phyloP scores from a whole-genome alignment of 2,888 invertebrate species.

The Pseudococcus jackbeardsleyi region DNA sequence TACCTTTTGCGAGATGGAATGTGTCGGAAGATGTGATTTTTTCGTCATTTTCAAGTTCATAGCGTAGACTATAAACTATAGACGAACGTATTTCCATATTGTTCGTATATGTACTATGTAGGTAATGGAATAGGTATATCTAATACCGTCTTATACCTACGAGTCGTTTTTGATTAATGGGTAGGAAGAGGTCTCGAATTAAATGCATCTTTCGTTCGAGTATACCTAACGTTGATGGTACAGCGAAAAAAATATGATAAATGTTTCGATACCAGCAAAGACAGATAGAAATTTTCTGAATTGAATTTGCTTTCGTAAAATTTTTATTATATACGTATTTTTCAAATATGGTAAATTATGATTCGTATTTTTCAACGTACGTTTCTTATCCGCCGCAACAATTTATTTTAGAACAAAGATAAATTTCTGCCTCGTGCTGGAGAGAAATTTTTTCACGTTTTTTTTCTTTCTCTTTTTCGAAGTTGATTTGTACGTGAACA shows the following conservation, averaged over 20 bases:
- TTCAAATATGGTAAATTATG: slow-evolving; percentile 43
- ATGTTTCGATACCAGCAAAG: slow-evolving; percentile 35
- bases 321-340: slow-evolving; percentile 39
- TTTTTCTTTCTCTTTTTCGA: neutral
- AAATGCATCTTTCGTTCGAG: neutral
- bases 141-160: neutral
- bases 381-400: slow-evolving; percentile 27
- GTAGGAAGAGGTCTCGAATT: slow-evolving; percentile 18
- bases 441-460: neutral
- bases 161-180: slow-evolving; percentile 7
- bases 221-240: neutral
- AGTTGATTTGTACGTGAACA: neutral
- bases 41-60: neutral
- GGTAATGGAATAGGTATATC: no score
- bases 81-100: no score
- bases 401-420: slow-evolving; percentile 43
- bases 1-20: neutral
- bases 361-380: slow-evolving; percentile 52
- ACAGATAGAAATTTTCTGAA: slow-evolving; percentile 18
- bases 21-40: neutral
- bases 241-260: slow-evolving; percentile 21
- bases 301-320: slow-evolving; percentile 40
- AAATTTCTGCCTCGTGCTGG: slow-evolving; percentile 1
- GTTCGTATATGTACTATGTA: no score
- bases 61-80: no score